A percentile compares a stretch with the other conserved stretches of the same genome.
Conservation (phyloP, 2,797 vertebrate species). For the Australoheros facetus region DNA sequence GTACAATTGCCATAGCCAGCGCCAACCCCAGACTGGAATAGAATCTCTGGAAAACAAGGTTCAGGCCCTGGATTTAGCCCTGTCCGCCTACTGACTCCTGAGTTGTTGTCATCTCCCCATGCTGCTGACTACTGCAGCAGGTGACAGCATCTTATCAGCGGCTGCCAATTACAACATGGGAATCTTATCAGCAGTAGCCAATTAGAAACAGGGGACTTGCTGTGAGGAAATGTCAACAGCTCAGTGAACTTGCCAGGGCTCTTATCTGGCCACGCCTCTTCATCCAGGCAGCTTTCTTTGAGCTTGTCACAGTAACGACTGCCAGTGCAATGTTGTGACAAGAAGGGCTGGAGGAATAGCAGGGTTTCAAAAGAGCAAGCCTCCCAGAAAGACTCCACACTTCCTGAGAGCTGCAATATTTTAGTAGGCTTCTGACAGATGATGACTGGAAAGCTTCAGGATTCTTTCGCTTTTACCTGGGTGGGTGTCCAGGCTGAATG, state of each 20-base stretch:
- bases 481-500: constrained; percentile 16
- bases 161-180: constrained; percentile 78
- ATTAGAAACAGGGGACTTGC: constrained; percentile 71
- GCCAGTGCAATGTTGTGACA: constrained; percentile 54
- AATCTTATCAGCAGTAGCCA: constrained; percentile 74
- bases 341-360: constrained; percentile 44
- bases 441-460: constrained; percentile 26
- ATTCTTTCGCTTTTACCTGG: constrained; percentile 31
- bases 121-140: constrained; percentile 49
- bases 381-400: constrained; percentile 30
- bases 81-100: constrained; percentile 47
- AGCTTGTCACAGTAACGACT: constrained; percentile 51
- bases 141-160: constrained; percentile 80
- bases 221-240: constrained; percentile 80
- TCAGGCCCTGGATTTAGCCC: constrained; percentile 53
- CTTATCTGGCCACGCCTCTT: constrained; percentile 72
- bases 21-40: constrained; percentile 15
- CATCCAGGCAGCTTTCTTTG: constrained; percentile 47
- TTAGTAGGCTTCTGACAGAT: constrained; percentile 43
- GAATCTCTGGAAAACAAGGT: constrained; percentile 47
- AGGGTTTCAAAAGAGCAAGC: constrained; percentile 43
- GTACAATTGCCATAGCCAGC: not conserved
- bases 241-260: constrained; percentile 68
- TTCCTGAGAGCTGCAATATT: constrained; percentile 43
- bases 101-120: constrained; percentile 63